Evolutionary conservation across 2,113 vertebrate species (phyloP), one percentile per base, ranked within the genome.

Genomic region (Dissostichus mawsoni): DNA sequence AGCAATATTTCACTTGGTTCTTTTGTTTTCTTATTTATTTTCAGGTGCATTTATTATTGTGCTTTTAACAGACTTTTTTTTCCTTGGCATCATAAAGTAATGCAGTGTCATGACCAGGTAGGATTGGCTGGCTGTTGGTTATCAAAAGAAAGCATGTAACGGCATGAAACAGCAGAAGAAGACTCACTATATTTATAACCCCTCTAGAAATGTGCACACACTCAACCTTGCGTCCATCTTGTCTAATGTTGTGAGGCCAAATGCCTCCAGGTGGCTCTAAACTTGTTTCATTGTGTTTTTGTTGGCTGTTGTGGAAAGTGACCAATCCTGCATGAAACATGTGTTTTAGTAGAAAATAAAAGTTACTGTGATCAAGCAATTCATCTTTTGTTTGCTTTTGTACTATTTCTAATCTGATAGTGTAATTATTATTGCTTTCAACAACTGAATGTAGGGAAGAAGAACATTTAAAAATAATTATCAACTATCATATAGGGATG

Each of bases 311-410:
- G 88, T 92, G 87, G 33, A 87, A 91, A 88, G 80, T 93, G 89
- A 89, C 62, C 78, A 84, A 85, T 83, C 69, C 66, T 92, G 92
- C 92, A 93, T 91, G 90, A 87, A 81, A 89, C 58, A 20, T 86
- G 82, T 89, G 81, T 93, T 92, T 91, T 92, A 88, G 82, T 90
- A 90, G 80, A 92, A 91, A 93, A 92, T 93, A 92, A 91, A 93
- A 84, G 64, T 70, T 76, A 85, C 68, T 88, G 90, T 88, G 78
- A 89, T 76, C 56, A 78, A n/a, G 11, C 12, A 17, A 63, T 47
- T 67, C 47, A 4, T 50, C 25, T 64, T 57, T 63, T 67, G 29
- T 74, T 70, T 23, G 3, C 8, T 41, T 55, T 17, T 50, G 45
- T 64, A 3, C 16, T 2, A 10, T 20, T 64, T 50, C 12, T 17